Evolutionary conservation across 2,888 invertebrate species (phyloP).

Genomic region (Epirrhoe alternata): DNA sequence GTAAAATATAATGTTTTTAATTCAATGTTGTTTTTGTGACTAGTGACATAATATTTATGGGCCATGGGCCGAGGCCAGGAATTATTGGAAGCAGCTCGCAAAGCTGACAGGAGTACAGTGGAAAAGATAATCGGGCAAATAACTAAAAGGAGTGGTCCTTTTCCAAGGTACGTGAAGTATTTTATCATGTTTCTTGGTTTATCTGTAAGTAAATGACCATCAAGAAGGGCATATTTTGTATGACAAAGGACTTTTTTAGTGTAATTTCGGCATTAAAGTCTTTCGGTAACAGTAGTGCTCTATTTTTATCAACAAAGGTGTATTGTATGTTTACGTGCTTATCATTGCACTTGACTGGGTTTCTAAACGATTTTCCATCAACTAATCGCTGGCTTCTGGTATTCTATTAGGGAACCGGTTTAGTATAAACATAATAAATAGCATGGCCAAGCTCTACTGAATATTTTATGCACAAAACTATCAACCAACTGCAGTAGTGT

Average conservation of each 20-base stretch:
- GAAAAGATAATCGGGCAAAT: slow-evolving; percentile 96
- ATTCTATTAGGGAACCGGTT: neutral
- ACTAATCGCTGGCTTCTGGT: neutral
- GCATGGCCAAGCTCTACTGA: neutral
- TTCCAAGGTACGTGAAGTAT: slow-evolving; percentile 91
- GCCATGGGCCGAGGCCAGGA: slow-evolving; percentile 98
- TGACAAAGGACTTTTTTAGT: neutral
- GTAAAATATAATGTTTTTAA: slow-evolving; percentile 77
- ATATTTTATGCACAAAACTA: too few species aligned
- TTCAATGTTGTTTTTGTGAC: slow-evolving; percentile 82
- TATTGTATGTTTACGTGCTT: slow-evolving; percentile 68
- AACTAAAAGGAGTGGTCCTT: slow-evolving; percentile 96
- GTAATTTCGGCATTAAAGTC: neutral
- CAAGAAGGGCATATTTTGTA: neutral
- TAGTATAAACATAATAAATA: neutral
- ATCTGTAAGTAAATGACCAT: neutral
- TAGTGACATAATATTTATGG: slow-evolving; percentile 72
- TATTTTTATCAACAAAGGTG: slow-evolving; percentile 59
- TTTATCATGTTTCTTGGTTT: slow-evolving; percentile 54
- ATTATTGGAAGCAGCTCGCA: slow-evolving; percentile 97
- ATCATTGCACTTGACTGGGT: slow-evolving; percentile 39
- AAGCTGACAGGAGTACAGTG: slow-evolving; percentile 94
- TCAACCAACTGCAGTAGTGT: too few species aligned
- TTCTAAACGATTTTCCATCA: neutral
- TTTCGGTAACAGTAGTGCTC: slow-evolving; percentile 2